Evolutionary conservation across 2,888 invertebrate genomes (phyloP), one percentile per base, ranked within the genome.

Genomic region (Neocrepidodera transversa): DNA sequence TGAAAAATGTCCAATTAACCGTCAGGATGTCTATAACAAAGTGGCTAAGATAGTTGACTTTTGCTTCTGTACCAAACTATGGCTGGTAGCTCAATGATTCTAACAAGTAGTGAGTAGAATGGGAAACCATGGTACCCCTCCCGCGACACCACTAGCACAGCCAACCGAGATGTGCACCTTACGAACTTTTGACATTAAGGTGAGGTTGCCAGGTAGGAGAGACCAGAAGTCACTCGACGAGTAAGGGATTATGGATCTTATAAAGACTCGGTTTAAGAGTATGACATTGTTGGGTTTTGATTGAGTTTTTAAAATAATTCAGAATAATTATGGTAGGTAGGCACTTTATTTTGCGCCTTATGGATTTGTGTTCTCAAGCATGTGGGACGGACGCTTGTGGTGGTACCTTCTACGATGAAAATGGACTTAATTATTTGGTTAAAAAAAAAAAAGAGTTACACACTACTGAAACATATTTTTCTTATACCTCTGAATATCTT

Each of bases 71-170:
- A 76, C 77, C 76, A 77, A 78, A 77, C 76, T 78, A 77, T 75
- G 73, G 77, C 74, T 78, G 78, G 79, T 78, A 78, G 78, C 78
- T 76, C 78, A 78, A 79, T 79, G 79, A 76, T 77, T 75, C 77
- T 75, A 74, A 77, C 77, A 76, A 71, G 79, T 78, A 79, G 78
- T 78, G 78, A 75, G 77, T 77, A 76, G 76, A 75, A 74, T 75
- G 72, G 73, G 75, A 74, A 72, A 73, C 74, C 74, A 70, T 70
- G 68, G 74, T 63, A 62, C 68, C 74, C 76, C 76, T 72, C 74
- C 72, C 73, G 66, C 72, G 58, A 61, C 60, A 49, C 59, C 56
- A 58, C 63, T 60, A 66, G 69, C 62, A 66, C 70, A 63, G 70
- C 79, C 78, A 76, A 76, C 79, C 72, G 71, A 66, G 65, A 66